Conservation (phyloP, 2,888 invertebrate species). For the Hofmannophila pseudospretella region DNA sequence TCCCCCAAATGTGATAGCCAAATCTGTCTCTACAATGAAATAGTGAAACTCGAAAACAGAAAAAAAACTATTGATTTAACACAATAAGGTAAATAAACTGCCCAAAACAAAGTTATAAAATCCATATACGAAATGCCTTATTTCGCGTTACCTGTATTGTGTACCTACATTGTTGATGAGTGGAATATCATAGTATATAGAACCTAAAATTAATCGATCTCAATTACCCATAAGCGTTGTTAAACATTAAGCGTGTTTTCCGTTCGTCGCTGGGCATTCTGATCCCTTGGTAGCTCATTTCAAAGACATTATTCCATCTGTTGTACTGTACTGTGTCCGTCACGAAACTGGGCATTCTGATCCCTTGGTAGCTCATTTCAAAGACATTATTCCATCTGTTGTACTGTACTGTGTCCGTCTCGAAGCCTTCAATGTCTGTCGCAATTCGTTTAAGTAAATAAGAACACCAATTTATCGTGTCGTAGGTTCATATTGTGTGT, state of each 20-base stretch:
- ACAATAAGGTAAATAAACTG: slow-evolving; percentile 30
- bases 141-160: slow-evolving; percentile 69
- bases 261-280: slow-evolving; percentile 35
- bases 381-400: slow-evolving; percentile 20
- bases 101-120: slow-evolving; percentile 33
- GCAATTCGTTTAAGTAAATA: slow-evolving; percentile 14
- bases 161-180: slow-evolving; percentile 66
- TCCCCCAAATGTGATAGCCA: slow-evolving; percentile 11
- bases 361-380: slow-evolving; percentile 22
- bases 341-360: slow-evolving; percentile 35
- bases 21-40: slow-evolving; percentile 40
- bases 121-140: slow-evolving; percentile 66
- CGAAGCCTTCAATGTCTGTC: slow-evolving; percentile 34
- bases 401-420: slow-evolving; percentile 49
- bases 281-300: slow-evolving; percentile 23
- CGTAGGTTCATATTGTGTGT: slow-evolving; percentile 23
- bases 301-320: slow-evolving; percentile 17
- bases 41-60: slow-evolving; percentile 19
- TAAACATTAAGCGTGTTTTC: slow-evolving; percentile 48
- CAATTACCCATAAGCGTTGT: slow-evolving; percentile 69
- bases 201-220: slow-evolving; percentile 70
- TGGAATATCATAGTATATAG: slow-evolving; percentile 63
- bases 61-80: slow-evolving; percentile 7
- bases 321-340: slow-evolving; percentile 37
- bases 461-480: slow-evolving; percentile 28